These are phyloP conservation scores for Bugula neritina DNA, from an alignment of 2,888 invertebrate species.

Conservation along the genomic window DNA sequence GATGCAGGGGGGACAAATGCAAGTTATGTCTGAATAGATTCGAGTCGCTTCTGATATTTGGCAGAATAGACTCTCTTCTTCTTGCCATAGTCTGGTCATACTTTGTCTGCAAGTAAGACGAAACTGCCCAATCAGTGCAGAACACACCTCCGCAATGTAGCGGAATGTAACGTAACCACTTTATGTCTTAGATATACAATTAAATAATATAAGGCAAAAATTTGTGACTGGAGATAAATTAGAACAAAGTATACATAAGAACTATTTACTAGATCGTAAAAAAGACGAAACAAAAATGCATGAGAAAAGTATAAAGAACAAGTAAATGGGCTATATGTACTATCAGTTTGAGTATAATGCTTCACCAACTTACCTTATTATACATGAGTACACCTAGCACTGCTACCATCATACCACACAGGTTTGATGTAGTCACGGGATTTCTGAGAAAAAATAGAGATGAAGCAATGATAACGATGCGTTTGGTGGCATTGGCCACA, in stretches of 20 bases:
- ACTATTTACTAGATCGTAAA: too few species aligned
- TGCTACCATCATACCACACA: constrained; percentile 84
- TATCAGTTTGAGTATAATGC: too few species aligned
- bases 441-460: constrained; percentile 81
- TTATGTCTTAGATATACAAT: too few species aligned
- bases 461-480: constrained; percentile 77
- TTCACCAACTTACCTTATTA: constrained; percentile 69
- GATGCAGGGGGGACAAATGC: constrained; percentile 24
- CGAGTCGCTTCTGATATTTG: constrained; percentile 50
- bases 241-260: too few species aligned
- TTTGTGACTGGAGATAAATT: too few species aligned
- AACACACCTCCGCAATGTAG: too few species aligned
- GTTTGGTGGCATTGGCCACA: constrained; percentile 88
- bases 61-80: constrained; percentile 58
- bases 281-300: too few species aligned
- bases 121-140: too few species aligned
- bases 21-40: constrained; percentile 29
- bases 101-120: constrained; percentile 62
- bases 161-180: too few species aligned
- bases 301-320: too few species aligned
- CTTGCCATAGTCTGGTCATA: constrained; percentile 62
- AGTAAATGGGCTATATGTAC: too few species aligned
- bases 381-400: constrained; percentile 83
- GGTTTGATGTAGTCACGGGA: constrained; percentile 79
- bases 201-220: too few species aligned